A percentile compares a stretch with the other conserved stretches of the same genome.
phyloP scores from a whole-genome alignment of 1,140 invertebrate genomes.

The Drosophila guanche region DNA sequence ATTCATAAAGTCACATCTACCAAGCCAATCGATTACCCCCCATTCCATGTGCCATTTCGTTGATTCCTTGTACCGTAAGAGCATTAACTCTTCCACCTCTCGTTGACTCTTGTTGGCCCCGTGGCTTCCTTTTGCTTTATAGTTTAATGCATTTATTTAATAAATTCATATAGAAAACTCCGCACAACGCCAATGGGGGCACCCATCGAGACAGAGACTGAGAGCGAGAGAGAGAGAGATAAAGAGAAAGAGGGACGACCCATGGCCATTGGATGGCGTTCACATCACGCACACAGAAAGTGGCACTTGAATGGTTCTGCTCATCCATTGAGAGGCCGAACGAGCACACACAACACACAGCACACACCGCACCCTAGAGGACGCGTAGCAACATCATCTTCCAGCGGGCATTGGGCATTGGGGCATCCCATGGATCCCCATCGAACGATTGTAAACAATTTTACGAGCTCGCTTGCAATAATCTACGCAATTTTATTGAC shows the following conservation, averaged over 20 bases:
- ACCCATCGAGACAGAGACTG: too few species aligned
- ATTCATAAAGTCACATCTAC: too few species aligned
- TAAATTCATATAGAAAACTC: conserved; percentile 69
- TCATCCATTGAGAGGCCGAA: conserved; percentile 28
- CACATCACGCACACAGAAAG: conserved; percentile 69
- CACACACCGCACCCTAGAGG: neutral
- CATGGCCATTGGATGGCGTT: conserved; percentile 6
- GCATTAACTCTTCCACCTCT: conserved; percentile 14
- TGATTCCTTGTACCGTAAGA: neutral
- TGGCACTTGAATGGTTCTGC: conserved; percentile 65
- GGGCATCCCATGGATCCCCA: neutral
- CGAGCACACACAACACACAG: conserved; percentile 3
- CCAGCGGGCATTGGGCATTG: too few species aligned
- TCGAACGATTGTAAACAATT: conserved; percentile 73
- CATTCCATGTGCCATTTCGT: too few species aligned
- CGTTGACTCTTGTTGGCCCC: neutral
- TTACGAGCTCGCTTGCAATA: conserved; percentile 78
- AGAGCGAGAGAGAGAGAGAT: conserved; percentile 25
- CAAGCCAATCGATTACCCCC: too few species aligned
- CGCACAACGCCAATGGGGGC: conserved; percentile 46
- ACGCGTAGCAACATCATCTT: neutral
- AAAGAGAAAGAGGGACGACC: neutral
- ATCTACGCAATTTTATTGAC: conserved; percentile 82
- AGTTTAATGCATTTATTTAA: conserved; percentile 80
- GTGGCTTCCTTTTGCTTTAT: conserved; percentile 43